A percentile compares a stretch with the other conserved stretches of the same genome.
phyloP scores from a whole-genome alignment of 2,797 vertebrate genomes.

The Chelonia mydas region DNA sequence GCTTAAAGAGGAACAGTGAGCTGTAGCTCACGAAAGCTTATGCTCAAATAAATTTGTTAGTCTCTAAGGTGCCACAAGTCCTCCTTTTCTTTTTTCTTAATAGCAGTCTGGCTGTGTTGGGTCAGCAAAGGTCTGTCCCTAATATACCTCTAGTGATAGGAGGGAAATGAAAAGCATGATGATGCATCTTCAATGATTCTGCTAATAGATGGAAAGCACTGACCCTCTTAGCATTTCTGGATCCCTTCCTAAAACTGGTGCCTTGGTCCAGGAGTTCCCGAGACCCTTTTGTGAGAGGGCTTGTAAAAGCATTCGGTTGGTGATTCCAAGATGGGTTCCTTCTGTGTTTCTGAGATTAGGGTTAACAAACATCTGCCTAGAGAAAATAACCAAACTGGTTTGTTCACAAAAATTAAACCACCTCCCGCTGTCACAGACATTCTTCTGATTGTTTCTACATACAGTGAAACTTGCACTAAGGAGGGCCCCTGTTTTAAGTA shows the following conservation, averaged over 20 bases:
- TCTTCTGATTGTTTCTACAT: conserved; percentile 9
- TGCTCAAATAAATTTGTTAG: too few relatives aligned
- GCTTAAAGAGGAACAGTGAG: conserved; percentile 61
- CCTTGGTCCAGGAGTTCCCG: neutral
- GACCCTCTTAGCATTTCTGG: neutral
- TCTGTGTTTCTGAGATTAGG: neutral
- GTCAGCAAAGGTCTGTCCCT: conserved; percentile 1
- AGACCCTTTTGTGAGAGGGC: neutral
- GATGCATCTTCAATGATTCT: neutral
- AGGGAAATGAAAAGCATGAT: neutral
- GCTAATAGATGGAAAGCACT: neutral
- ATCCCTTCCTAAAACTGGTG: neutral
- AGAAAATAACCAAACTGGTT: neutral
- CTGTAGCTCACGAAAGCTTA: too few relatives aligned
- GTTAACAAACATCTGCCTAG: neutral
- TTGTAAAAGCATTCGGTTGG: neutral
- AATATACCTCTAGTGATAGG: neutral
- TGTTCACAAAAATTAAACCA: conserved; percentile 35
- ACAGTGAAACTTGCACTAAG: neutral
- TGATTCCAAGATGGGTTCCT: neutral
- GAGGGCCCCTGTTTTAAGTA: neutral
- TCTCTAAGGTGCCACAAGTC: too few relatives aligned
- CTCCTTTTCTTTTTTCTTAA: neutral
- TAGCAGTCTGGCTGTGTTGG: conserved; percentile 21
- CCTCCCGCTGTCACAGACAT: neutral